Base-by-base conservation (phyloP, 2,888 invertebrate species). In the Cheilosia vernalis region DNA sequence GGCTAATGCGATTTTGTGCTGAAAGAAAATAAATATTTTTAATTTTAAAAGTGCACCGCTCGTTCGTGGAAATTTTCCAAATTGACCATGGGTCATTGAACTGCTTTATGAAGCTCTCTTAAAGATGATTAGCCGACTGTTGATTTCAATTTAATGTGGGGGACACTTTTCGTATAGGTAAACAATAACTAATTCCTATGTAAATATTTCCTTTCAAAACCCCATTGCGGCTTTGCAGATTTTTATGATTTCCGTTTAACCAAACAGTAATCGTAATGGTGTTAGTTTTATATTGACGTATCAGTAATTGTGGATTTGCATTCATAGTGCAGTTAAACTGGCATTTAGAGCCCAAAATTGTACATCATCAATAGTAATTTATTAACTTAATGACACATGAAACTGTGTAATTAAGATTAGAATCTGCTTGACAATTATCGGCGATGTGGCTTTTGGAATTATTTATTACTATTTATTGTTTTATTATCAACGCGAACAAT, bases 291-390 rank as follows among this genome's bases (percentile, higher is more conserved):
- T 4, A 19, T 37, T 49, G 27, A 37, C 64, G 49, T 37, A 6
- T 4, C 7, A 47, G 9, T 55, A n/a, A 55, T 19, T 9, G 19
- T 7, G 19, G 40, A 67, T 70, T 70, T 47, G 56, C 24, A 49
- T 70, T 44, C 58, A 24, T 9, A 37, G 10, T 49, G 58, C n/a
- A 58, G 37, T 17, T 49, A 21, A 47, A 58, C 33, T 33, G 47
- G 49, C 37, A 49, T 33, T 56, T 56, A 15, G 33, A n/a, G 30
- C 15, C 67, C 69, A 56, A 70, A 69, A 58, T 47, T 58, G 69
- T 33, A 56, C 9, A 56, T 56, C 30, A 24, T 47, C 24, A 55
- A 53, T 24, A 53, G 37, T 21, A 40, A 66, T 66, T 53, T 64
- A 15, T 24, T 53, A 4, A 37, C 51, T 13, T 66, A 67, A 56